Evolutionary conservation across 2,113 vertebrate genomes (phyloP).

Genomic region (Columbina picui): DNA sequence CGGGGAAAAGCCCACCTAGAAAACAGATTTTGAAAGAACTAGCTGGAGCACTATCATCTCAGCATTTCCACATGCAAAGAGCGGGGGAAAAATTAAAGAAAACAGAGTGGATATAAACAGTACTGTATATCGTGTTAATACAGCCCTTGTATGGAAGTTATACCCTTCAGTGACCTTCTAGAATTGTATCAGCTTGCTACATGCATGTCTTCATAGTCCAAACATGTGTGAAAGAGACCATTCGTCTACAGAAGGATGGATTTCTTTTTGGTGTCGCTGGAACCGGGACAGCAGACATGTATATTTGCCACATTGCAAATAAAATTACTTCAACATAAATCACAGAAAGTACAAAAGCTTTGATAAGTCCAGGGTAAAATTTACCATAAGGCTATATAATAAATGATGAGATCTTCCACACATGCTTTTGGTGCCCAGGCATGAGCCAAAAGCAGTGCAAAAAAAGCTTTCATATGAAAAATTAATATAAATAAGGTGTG

Average conservation of each 20-base stretch:
- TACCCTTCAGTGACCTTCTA: slow-evolving; percentile 87
- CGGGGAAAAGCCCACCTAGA: not conserved
- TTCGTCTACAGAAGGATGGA: slow-evolving; percentile 79
- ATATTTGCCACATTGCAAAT: slow-evolving; percentile 80
- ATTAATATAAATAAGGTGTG: slow-evolving; percentile 61
- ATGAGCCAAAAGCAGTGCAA: slow-evolving; percentile 86
- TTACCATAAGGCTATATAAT: slow-evolving; percentile 74
- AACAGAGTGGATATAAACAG: slow-evolving; percentile 74
- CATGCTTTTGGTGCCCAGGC: slow-evolving; percentile 80
- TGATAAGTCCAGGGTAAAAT: slow-evolving; percentile 65
- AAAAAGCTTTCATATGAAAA: slow-evolving; percentile 81
- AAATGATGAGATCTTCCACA: slow-evolving; percentile 79
- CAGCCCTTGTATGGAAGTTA: slow-evolving; percentile 86
- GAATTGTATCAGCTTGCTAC: slow-evolving; percentile 82
- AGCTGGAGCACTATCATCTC: slow-evolving; percentile 78
- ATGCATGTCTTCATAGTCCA: slow-evolving; percentile 91
- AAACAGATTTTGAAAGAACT: slow-evolving; percentile 47
- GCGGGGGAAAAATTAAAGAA: slow-evolving; percentile 62
- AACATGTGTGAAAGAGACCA: slow-evolving; percentile 90
- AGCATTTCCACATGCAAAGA: slow-evolving; percentile 86
- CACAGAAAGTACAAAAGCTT: slow-evolving; percentile 76
- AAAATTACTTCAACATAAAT: slow-evolving; percentile 77
- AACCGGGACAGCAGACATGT: slow-evolving; percentile 75
- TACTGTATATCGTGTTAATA: slow-evolving; percentile 83
- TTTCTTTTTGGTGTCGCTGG: slow-evolving; percentile 81